Evolutionary conservation across 2,113 vertebrate genomes (phyloP).

Genomic region (Neodontobutis hainanensis): DNA sequence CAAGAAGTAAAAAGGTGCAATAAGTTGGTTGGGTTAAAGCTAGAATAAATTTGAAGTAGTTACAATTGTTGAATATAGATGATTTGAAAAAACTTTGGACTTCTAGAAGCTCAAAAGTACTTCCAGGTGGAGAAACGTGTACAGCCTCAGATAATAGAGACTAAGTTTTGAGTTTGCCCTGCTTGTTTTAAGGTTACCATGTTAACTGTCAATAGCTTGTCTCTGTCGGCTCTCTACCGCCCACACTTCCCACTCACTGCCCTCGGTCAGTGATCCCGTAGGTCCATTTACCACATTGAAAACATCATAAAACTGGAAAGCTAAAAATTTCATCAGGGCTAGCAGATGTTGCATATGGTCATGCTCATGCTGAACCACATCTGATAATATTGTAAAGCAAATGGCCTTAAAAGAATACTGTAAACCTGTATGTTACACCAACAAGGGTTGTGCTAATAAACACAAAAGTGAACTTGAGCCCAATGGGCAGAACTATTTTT

Average conservation of each 20-base stretch:
- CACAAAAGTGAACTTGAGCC: conserved; percentile 30
- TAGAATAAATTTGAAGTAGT: neutral
- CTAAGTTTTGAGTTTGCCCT: conserved; percentile 11
- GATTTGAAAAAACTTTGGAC: neutral
- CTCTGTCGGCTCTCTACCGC: conserved; percentile 34
- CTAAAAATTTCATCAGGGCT: conserved; percentile 14
- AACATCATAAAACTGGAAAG: conserved; percentile 54
- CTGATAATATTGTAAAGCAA: conserved; percentile 10
- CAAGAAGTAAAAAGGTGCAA: too few species aligned
- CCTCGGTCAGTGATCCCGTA: conserved; percentile 46
- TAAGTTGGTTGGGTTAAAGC: too few species aligned
- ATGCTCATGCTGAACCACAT: conserved; percentile 4
- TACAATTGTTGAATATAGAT: neutral
- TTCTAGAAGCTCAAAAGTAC: neutral
- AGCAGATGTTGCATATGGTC: conserved; percentile 57
- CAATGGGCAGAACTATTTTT: conserved; percentile 59
- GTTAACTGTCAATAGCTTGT: conserved; percentile 54
- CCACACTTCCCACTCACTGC: conserved; percentile 16
- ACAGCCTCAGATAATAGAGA: conserved; percentile 5
- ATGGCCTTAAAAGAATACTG: neutral
- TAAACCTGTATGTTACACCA: neutral
- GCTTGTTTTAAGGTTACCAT: conserved; percentile 59
- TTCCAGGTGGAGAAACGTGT: neutral
- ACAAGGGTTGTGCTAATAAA: conserved; percentile 1
- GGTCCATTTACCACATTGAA: conserved; percentile 48